These are phyloP conservation scores for Notolabrus celidotus DNA, from an alignment of 2,797 vertebrate genomes.

Conservation along the genomic window DNA sequence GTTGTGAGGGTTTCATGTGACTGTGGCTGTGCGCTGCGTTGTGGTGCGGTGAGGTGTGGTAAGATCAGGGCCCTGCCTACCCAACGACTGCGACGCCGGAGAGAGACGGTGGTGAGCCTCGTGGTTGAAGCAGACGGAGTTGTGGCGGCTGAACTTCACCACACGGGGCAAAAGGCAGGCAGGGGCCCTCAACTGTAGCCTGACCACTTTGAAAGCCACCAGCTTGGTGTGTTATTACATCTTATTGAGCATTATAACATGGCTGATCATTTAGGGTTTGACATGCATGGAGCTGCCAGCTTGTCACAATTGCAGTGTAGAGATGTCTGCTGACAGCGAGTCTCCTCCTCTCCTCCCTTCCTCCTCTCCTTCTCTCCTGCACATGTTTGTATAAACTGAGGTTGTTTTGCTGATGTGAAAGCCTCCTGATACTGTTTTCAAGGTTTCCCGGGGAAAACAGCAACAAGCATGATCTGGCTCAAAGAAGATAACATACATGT, in stretches of 20 bases:
- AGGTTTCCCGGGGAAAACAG: slow-evolving; percentile 62
- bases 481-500: slow-evolving; percentile 71
- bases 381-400: slow-evolving; percentile 62
- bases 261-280: slow-evolving; percentile 61
- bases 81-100: slow-evolving; percentile 61
- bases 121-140: slow-evolving; percentile 73
- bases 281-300: slow-evolving; percentile 51
- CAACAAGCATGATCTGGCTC: slow-evolving; percentile 47
- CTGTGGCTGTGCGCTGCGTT: slow-evolving; percentile 57
- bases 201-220: slow-evolving; percentile 72
- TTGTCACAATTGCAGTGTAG: slow-evolving; percentile 57
- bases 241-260: slow-evolving; percentile 69
- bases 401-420: slow-evolving; percentile 61
- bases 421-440: slow-evolving; percentile 64
- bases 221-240: slow-evolving; percentile 69
- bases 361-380: slow-evolving; percentile 52
- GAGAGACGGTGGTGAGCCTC: slow-evolving; percentile 75
- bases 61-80: slow-evolving; percentile 63
- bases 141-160: slow-evolving; percentile 61
- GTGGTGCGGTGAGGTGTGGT: slow-evolving; percentile 72
- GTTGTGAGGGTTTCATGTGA: slow-evolving; percentile 61
- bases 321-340: slow-evolving; percentile 34
- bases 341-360: slow-evolving; percentile 56
- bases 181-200: slow-evolving; percentile 64
- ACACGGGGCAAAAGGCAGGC: slow-evolving; percentile 50